phyloP scores from a whole-genome alignment of 1,140 invertebrate genomes.

The Atta colombica region DNA sequence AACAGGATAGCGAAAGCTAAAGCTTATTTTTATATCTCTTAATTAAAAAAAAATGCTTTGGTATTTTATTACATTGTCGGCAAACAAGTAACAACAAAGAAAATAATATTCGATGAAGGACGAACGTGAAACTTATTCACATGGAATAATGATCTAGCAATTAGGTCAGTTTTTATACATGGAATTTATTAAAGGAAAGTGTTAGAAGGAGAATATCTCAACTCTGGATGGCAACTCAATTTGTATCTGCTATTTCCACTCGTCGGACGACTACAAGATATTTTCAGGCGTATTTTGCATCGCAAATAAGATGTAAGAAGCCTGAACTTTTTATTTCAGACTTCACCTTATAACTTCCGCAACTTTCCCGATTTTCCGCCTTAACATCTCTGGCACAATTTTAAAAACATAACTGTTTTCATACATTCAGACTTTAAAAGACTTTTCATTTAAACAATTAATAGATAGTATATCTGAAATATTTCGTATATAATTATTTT shows the following conservation, averaged over 20 bases:
- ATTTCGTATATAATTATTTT: not conserved
- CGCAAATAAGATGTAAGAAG: slow-evolving; percentile 53
- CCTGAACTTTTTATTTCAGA: slow-evolving; percentile 48
- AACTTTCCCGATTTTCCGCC: slow-evolving; percentile 53
- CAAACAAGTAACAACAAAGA: not conserved
- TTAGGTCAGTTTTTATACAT: slow-evolving; percentile 38
- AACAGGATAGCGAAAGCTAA: not conserved
- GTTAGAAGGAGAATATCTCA: slow-evolving; percentile 17
- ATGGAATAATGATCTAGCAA: slow-evolving; percentile 5
- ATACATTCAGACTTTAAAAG: not conserved
- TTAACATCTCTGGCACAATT: slow-evolving; percentile 36
- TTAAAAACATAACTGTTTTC: slow-evolving; percentile 23
- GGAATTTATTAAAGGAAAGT: slow-evolving; percentile 43
- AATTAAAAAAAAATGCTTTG: not conserved
- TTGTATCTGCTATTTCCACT: slow-evolving; percentile 56
- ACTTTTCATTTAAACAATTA: not conserved
- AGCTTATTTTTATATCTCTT: slow-evolving; percentile 9
- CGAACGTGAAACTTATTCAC: slow-evolving; percentile 13
- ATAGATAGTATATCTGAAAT: not conserved
- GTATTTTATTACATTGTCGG: not conserved
- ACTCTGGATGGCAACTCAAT: slow-evolving; percentile 50
- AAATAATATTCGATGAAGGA: not conserved
- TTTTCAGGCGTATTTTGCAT: slow-evolving; percentile 56
- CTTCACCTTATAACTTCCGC: slow-evolving; percentile 7
- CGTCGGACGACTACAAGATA: slow-evolving; percentile 31